Conservation (phyloP, 2,797 vertebrate species). For the Otolemur crassicaudatus region DNA sequence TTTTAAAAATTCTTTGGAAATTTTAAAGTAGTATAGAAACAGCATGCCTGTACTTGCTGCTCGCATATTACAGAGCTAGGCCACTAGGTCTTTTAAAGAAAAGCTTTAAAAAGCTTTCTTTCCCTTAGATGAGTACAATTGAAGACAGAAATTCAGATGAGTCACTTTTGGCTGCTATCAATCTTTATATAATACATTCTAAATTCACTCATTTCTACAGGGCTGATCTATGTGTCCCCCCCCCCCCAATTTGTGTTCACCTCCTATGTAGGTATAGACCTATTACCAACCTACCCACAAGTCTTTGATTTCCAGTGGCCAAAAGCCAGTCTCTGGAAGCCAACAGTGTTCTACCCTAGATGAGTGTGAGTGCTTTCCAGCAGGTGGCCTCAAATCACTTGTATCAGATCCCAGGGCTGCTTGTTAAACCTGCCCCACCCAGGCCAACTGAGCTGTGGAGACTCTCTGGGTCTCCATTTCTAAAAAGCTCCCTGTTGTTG, state of each 20-base stretch:
- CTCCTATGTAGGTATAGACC: too few relatives aligned
- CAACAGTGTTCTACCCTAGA: background rate
- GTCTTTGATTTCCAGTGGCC: background rate
- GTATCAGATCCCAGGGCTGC: background rate
- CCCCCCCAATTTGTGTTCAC: background rate
- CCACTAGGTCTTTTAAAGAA: too few relatives aligned
- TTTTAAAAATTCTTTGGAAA: background rate
- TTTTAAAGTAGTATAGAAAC: background rate
- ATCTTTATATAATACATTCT: background rate
- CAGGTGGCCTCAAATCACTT: background rate
- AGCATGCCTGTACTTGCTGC: background rate
- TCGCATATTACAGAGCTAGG: background rate
- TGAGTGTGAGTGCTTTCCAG: background rate
- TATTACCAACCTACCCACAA: background rate
- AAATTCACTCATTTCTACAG: background rate
- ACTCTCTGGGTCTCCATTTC: background rate
- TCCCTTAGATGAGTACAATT: background rate
- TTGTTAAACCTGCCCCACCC: background rate
- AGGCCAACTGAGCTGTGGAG: background rate
- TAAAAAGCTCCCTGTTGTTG: background rate
- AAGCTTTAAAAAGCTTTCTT: background rate
- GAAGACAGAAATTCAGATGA: background rate
- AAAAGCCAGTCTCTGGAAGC: background rate
- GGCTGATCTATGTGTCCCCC: background rate
- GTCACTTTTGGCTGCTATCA: background rate